phyloP scores from a whole-genome alignment of 2,888 invertebrate species.

The Blastobasis lacticolella region DNA sequence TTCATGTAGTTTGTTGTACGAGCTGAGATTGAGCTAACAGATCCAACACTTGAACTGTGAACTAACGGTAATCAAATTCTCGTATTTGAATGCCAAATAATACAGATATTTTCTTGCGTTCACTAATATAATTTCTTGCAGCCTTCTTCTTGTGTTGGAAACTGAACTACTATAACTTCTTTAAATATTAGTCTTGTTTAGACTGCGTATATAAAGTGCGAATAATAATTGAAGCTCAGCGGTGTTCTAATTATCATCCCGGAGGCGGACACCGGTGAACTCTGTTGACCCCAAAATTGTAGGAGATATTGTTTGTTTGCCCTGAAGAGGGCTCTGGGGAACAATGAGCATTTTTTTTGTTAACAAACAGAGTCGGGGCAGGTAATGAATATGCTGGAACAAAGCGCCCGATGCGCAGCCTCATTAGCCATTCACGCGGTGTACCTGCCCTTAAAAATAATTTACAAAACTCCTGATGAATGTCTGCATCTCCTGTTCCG shows the following conservation, averaged over 20 bases:
- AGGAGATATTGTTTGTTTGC: conserved; percentile 56
- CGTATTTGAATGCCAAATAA: too few relatives aligned
- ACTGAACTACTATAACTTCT: too few relatives aligned
- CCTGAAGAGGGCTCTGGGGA: conserved; percentile 38
- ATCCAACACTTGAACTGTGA: too few relatives aligned
- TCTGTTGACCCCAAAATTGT: conserved; percentile 60
- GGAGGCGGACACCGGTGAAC: conserved; percentile 23
- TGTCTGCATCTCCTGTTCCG: conserved; percentile 24
- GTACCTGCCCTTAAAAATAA: conserved; percentile 58
- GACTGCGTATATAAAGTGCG: too few relatives aligned
- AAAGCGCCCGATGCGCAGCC: conserved; percentile 51
- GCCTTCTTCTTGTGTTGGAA: too few relatives aligned
- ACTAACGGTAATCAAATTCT: too few relatives aligned
- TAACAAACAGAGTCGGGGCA: conserved; percentile 48
- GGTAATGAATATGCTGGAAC: conserved; percentile 68
- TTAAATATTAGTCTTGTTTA: too few relatives aligned
- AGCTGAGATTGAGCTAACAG: too few relatives aligned
- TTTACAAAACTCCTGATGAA: conserved; percentile 62
- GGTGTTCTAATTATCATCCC: conserved; percentile 32
- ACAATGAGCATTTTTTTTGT: conserved; percentile 53
- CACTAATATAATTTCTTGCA: too few relatives aligned
- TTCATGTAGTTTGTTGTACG: conserved; percentile 10
- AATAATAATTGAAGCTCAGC: conserved; percentile 41
- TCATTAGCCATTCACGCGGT: conserved; percentile 62
- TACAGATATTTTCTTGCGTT: too few relatives aligned